Conservation (phyloP, 2,113 vertebrate genomes). For the Xiphophorus maculatus region DNA sequence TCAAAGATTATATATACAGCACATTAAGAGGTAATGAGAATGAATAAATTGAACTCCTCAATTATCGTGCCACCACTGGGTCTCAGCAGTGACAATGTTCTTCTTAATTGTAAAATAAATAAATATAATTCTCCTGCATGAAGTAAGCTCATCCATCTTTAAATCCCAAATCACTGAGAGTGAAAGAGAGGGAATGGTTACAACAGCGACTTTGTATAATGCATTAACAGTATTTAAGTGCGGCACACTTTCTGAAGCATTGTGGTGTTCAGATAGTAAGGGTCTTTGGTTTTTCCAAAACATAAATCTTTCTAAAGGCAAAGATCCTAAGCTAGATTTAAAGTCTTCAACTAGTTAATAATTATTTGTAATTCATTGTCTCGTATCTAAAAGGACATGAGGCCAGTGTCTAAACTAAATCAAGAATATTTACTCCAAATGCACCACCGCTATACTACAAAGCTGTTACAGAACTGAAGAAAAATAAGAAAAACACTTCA, state of each 20-base stretch:
- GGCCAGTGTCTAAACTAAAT: not conserved
- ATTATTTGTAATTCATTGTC: not conserved
- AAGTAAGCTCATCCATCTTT: constrained; percentile 50
- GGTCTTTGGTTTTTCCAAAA: not conserved
- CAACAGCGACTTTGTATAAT: constrained; percentile 24
- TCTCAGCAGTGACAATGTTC: constrained; percentile 58
- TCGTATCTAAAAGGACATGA: constrained; percentile 31
- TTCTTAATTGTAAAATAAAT: constrained; percentile 51
- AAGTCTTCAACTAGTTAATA: not conserved
- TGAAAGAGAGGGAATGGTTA: constrained; percentile 6
- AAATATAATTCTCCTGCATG: constrained; percentile 43
- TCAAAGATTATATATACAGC: constrained; percentile 76
- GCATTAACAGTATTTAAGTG: constrained; percentile 13
- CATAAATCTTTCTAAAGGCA: constrained; percentile 1
- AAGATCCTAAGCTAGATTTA: not conserved
- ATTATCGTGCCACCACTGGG: constrained; percentile 61
- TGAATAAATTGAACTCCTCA: constrained; percentile 70
- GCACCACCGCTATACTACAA: too few species aligned
- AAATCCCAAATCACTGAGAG: constrained; percentile 37
- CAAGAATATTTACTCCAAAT: too few species aligned
- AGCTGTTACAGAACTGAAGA: too few species aligned
- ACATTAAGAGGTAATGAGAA: constrained; percentile 77
- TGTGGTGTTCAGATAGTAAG: not conserved
- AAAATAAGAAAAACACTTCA: too few species aligned
- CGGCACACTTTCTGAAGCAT: not conserved